Conservation (phyloP, 2,797 vertebrate genomes). For the Champsocephalus gunnari region DNA sequence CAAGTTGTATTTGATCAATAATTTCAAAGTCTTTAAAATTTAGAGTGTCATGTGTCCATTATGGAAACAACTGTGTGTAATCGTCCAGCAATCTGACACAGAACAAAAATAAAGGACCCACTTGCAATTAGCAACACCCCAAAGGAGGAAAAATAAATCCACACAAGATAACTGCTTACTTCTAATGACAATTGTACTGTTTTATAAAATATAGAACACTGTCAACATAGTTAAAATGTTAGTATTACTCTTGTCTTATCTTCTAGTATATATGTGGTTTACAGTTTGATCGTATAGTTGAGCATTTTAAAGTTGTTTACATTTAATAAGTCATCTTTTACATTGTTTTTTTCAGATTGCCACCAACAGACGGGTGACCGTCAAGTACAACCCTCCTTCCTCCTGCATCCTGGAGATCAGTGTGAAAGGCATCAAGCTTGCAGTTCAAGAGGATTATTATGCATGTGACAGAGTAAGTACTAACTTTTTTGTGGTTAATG, state of each 20-base stretch:
- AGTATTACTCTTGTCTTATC: background rate
- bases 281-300: background rate
- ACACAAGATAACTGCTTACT: background rate
- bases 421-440: constrained; percentile 94
- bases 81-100: background rate
- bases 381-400: constrained; percentile 97
- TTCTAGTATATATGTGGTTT: background rate
- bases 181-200: background rate
- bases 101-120: background rate
- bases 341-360: constrained; percentile 88
- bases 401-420: constrained; percentile 96
- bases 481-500: background rate
- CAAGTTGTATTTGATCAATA: background rate
- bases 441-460: constrained; percentile 90
- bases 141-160: background rate
- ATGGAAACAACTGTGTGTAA: background rate
- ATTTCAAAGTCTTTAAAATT: background rate
- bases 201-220: background rate
- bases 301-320: background rate
- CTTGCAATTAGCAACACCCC: background rate
- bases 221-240: background rate
- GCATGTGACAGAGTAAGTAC: constrained; percentile 70
- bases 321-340: background rate
- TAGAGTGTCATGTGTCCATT: too few relatives aligned
- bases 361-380: constrained; percentile 95